A percentile compares a stretch with the other conserved stretches of the same genome.
phyloP scores from a whole-genome alignment of 2,888 invertebrate species.

The Axea sp. region DNA sequence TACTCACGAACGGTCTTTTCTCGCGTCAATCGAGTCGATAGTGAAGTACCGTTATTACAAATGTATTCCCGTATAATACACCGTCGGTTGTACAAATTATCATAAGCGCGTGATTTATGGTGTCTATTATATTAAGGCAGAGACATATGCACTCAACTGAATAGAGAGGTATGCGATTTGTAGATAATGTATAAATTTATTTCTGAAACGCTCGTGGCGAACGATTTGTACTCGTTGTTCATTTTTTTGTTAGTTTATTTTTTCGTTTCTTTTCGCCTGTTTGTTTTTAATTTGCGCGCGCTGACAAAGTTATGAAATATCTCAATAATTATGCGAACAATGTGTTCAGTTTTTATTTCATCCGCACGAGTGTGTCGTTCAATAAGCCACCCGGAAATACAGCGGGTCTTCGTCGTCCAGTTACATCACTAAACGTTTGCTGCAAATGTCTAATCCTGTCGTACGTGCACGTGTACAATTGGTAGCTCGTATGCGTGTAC shows the following conservation, averaged over 20 bases:
- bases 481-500: constrained; percentile 8
- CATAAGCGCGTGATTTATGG: constrained; percentile 52
- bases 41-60: constrained; percentile 56
- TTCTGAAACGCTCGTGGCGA: too few relatives aligned
- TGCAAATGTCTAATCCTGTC: constrained; percentile 60
- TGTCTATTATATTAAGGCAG: constrained; percentile 16
- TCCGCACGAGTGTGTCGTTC: constrained; percentile 22
- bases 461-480: constrained; percentile 4
- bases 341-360: constrained; percentile 34
- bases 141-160: constrained; percentile 1
- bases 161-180: background rate
- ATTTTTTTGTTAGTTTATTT: too few relatives aligned
- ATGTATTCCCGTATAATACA: constrained; percentile 33
- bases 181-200: background rate
- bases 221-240: too few relatives aligned
- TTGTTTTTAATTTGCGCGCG: too few relatives aligned
- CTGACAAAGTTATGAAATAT: constrained; percentile 24
- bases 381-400: constrained; percentile 60
- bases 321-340: constrained; percentile 37
- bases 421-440: constrained; percentile 59
- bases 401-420: constrained; percentile 60
- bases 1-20: constrained; percentile 31
- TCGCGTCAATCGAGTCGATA: constrained; percentile 47
- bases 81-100: constrained; percentile 35
- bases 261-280: too few relatives aligned